A percentile compares a stretch with the other conserved stretches of the same genome.
phyloP scores from a whole-genome alignment of 2,113 vertebrate genomes.

The Stomatorhinus ivindoensis region DNA sequence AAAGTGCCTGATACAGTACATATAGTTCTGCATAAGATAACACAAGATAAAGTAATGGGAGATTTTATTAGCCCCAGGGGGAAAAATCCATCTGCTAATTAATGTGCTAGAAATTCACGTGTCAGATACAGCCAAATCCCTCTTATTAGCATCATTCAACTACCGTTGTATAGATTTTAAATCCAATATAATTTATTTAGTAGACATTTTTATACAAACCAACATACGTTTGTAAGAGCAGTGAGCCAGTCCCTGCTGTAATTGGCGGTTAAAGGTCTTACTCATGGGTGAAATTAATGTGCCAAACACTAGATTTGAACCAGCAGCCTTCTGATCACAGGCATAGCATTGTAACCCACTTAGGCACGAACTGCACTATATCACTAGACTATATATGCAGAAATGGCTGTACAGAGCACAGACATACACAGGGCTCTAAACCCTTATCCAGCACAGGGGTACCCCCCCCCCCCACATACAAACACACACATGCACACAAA shows the following conservation, averaged over 20 bases:
- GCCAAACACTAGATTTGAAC: neutral
- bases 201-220: neutral
- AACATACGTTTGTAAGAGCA: neutral
- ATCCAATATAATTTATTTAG: neutral
- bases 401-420: neutral
- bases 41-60: neutral
- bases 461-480: too few relatives aligned
- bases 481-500: too few relatives aligned
- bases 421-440: neutral
- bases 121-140: neutral
- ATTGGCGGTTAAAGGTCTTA: neutral
- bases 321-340: neutral
- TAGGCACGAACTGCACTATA: neutral
- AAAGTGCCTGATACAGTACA: neutral
- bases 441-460: neutral
- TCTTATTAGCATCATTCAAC: neutral
- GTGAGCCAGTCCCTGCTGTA: neutral
- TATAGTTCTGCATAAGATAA: neutral
- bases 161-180: neutral
- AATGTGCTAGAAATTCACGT: neutral
- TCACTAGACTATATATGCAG: neutral
- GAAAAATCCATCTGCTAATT: neutral
- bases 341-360: neutral
- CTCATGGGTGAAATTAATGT: neutral
- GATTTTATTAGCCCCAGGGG: neutral